Evolutionary conservation across 1,140 invertebrate species (phyloP), one percentile per base, ranked within the genome.

Genomic region (Popillia japonica): DNA sequence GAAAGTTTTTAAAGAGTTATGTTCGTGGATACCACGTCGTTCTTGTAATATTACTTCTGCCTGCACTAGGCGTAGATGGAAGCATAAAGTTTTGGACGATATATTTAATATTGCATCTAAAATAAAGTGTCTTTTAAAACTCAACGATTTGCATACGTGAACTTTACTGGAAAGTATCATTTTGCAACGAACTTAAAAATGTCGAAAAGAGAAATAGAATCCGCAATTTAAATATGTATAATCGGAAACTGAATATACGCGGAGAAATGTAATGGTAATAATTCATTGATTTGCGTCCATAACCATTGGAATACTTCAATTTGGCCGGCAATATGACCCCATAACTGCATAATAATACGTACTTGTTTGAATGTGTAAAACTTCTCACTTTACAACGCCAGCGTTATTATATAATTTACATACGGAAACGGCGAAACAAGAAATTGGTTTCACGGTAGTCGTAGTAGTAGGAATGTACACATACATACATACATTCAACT

Each of bases 71-170:
- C 48, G 48, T 55, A 55, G 17, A 55, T 55, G 48, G 48, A 55
- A n/a, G 17, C 14, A 17, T 55, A 55, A 55, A 55, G 17, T 55
- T 55, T 55, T 55, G 17, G 48, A 55, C 14, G 14, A 55, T 17
- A 55, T 55, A 55, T 55, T 55, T 55, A 55, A 55, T 55, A 55
- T 55, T 55, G 48, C 48, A 55, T 55, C 14, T 55, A 55, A 55
- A 55, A 55, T 55, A 55, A 55, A 55, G 1, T 17, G 48, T 55
- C 48, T 55, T 6, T n/a, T 55, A 55, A 55, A 55, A 55, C 48
- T 55, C 48, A 17, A n/a, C 14, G 48, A 55, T 55, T 55, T 55
- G 14, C n/a, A 14, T 55, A 55, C 27, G 27, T 34, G 27, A 34
- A 34, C 27, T 34, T 34, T 4, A 34, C 27, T 34, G 27, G 27